These are phyloP conservation scores for Ceyx margarethae DNA, from an alignment of 2,113 vertebrate genomes.

Conservation along the genomic window DNA sequence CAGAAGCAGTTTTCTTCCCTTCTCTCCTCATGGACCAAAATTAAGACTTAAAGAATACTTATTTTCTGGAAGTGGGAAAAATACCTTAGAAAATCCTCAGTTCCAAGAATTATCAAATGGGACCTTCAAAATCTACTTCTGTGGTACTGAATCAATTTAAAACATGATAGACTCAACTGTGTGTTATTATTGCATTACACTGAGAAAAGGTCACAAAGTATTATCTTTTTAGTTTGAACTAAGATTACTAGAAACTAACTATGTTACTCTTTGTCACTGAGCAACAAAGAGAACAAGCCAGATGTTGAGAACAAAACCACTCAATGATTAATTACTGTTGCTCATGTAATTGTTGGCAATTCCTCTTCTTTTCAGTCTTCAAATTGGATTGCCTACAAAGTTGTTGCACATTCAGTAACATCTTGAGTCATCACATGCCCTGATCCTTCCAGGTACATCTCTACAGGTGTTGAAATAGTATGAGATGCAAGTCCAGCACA, in stretches of 20 bases:
- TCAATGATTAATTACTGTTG: neutral
- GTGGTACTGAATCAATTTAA: neutral
- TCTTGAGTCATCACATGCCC: rapidly evolving
- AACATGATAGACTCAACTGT: neutral
- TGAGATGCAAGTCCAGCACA: neutral
- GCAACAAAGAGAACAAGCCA: neutral
- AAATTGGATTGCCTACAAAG: neutral
- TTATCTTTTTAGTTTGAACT: neutral
- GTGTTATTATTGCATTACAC: neutral
- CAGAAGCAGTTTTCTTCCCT: neutral
- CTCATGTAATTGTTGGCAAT: neutral
- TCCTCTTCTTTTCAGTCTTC: neutral
- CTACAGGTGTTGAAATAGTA: neutral
- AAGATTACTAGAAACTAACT: neutral
- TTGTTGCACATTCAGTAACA: neutral
- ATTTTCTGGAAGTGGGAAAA: neutral
- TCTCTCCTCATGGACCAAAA: neutral
- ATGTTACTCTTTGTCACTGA: neutral
- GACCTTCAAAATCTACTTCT: neutral
- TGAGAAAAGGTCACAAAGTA: neutral
- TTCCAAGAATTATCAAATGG: neutral
- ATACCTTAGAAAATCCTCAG: neutral
- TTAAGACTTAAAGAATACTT: neutral
- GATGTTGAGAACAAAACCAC: neutral
- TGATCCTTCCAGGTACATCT: neutral